Conservation (phyloP, 1,140 invertebrate genomes). For the Drosophila truncata region DNA sequence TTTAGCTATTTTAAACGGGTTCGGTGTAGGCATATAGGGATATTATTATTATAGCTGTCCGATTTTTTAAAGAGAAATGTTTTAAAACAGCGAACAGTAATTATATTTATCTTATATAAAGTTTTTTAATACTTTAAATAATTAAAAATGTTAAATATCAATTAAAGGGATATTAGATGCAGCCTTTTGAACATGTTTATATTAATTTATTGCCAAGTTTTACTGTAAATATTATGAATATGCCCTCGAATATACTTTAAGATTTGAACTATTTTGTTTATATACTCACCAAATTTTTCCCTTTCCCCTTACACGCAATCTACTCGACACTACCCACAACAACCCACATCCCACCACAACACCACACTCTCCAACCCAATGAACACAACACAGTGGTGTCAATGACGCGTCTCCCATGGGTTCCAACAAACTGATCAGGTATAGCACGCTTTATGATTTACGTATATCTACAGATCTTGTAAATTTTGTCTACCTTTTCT, state of each 20-base stretch:
- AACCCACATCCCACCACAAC: constrained; percentile 50
- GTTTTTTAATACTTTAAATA: background rate
- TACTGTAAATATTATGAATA: constrained; percentile 25
- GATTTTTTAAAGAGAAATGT: background rate
- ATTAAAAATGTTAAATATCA: background rate
- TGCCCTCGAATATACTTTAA: constrained; percentile 28
- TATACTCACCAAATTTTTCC: constrained; percentile 74
- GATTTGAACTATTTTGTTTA: constrained; percentile 18
- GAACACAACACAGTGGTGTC: constrained; percentile 79
- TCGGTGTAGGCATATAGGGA: background rate
- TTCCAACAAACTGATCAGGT: constrained; percentile 85
- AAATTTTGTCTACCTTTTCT: constrained; percentile 50
- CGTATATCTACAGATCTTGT: constrained; percentile 52
- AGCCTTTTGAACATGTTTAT: background rate
- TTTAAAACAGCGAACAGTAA: background rate
- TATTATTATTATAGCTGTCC: background rate
- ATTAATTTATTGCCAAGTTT: background rate
- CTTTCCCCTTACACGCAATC: constrained; percentile 66
- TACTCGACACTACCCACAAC: constrained; percentile 51
- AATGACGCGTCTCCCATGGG: constrained; percentile 82
- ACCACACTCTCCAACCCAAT: constrained; percentile 51
- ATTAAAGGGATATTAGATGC: no score
- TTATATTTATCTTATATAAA: background rate
- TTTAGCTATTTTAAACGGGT: background rate
- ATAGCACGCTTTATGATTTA: constrained; percentile 80